phyloP scores from a whole-genome alignment of 37 sponge, comb jelly and placozoan species.

The Theonella swinhoei region DNA sequence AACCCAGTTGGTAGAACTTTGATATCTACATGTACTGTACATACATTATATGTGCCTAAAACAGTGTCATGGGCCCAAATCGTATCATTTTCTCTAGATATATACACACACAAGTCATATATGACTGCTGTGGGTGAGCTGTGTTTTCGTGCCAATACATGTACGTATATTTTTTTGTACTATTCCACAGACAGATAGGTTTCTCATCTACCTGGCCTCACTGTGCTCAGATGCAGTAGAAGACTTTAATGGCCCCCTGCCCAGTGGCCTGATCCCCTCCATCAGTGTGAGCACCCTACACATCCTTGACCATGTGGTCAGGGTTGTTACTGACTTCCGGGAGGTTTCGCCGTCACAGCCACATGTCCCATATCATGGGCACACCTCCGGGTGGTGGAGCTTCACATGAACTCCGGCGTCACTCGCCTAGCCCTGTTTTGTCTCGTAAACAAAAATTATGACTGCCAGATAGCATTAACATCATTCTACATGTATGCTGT shows the following conservation, averaged over 20 bases:
- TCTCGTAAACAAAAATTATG: not conserved
- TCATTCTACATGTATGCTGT: too few species aligned
- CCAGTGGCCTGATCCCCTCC: conserved; percentile 75
- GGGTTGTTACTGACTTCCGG: not conserved
- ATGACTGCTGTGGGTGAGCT: too few species aligned
- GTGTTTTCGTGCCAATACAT: too few species aligned
- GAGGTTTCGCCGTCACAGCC: not conserved
- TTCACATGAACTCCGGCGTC: not conserved
- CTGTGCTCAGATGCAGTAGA: conserved; percentile 35
- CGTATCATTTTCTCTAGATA: too few species aligned
- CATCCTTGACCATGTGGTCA: not conserved
- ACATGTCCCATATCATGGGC: not conserved
- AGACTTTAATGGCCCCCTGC: conserved; percentile 66
- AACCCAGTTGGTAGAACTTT: too few species aligned
- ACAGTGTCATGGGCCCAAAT: too few species aligned
- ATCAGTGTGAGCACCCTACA: conserved; percentile 71
- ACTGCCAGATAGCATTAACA: too few species aligned
- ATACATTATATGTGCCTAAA: too few species aligned
- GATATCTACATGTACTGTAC: too few species aligned
- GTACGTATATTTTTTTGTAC: too few species aligned
- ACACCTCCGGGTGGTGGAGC: not conserved
- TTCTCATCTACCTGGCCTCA: conserved; percentile 61
- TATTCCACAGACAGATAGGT: conserved; percentile 50
- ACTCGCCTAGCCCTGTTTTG: not conserved
- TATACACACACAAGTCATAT: too few species aligned